Percentiles rank a stretch among this genome's conserved stretches.
phyloP scores from a whole-genome alignment of 2,888 invertebrate species.

The Linnaemya vulpina region DNA sequence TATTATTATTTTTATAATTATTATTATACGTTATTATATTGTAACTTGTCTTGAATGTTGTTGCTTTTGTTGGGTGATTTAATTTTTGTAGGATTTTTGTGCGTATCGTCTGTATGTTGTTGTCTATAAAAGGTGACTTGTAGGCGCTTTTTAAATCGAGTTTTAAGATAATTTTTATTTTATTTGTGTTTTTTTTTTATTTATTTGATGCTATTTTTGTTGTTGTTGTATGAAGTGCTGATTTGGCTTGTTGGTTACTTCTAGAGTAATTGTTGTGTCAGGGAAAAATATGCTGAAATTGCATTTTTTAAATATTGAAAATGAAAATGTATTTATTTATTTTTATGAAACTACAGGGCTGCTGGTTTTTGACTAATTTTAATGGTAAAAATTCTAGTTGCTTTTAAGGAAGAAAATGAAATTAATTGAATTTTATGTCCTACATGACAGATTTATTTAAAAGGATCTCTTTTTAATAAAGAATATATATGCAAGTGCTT shows the following conservation, averaged over 20 bases:
- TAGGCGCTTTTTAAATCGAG: conserved; percentile 70
- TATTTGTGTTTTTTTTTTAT: no score
- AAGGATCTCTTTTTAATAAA: no score
- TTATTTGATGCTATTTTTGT: no score
- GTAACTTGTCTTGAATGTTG: conserved; percentile 40
- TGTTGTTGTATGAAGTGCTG: conserved; percentile 1
- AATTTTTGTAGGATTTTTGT: conserved; percentile 28
- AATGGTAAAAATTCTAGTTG: conserved; percentile 1
- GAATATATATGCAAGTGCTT: no score
- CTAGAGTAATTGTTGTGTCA: conserved; percentile 38
- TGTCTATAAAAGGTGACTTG: conserved; percentile 69
- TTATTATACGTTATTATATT: background rate
- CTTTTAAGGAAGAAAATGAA: no score
- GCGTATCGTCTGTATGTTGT: conserved; percentile 30
- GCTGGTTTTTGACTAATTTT: background rate
- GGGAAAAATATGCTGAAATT: conserved; percentile 48
- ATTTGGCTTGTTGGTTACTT: conserved; percentile 20
- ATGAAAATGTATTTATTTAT: background rate
- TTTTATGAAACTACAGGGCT: no score
- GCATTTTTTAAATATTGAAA: conserved; percentile 32
- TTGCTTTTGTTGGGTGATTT: conserved; percentile 7
- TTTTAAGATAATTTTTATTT: conserved; percentile 31
- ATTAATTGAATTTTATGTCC: no score
- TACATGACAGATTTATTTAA: no score
- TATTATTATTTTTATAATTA: conserved; percentile 41